phyloP scores from a whole-genome alignment of 2,113 vertebrate species.

The Megaceryle torquata region DNA sequence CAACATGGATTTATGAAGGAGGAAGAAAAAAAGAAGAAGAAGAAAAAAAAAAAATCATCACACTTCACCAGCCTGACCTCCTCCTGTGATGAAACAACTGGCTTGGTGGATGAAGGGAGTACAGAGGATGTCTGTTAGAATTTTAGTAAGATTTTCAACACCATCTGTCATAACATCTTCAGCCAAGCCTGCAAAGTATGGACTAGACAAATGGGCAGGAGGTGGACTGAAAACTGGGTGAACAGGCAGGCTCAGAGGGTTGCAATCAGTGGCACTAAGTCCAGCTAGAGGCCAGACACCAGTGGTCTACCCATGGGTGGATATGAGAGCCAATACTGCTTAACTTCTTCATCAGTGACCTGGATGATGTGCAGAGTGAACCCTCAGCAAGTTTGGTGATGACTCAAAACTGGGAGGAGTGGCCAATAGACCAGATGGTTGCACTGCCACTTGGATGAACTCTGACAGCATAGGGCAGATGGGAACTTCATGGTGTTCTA shows the following conservation, averaged over 20 bases:
- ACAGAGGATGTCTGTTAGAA: neutral
- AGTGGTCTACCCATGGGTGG: too few species aligned
- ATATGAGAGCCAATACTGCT: accelerated
- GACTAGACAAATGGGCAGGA: neutral
- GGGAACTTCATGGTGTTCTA: neutral
- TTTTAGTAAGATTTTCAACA: neutral
- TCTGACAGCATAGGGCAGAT: neutral
- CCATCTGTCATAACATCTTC: neutral
- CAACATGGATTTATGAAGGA: neutral
- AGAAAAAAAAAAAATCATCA: neutral
- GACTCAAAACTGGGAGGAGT: neutral
- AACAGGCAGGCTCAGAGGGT: neutral
- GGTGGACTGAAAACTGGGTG: neutral
- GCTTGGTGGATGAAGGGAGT: neutral
- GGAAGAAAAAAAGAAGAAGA: too few species aligned
- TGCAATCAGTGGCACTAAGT: neutral
- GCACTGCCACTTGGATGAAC: neutral
- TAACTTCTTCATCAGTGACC: neutral
- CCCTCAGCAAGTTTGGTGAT: neutral
- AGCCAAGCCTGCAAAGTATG: neutral
- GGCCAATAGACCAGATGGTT: neutral
- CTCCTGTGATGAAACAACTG: neutral
- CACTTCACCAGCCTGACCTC: neutral
- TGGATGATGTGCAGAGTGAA: neutral
- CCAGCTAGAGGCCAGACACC: neutral